Conservation (phyloP, 2,113 vertebrate genomes). For the Alligator sinensis region DNA sequence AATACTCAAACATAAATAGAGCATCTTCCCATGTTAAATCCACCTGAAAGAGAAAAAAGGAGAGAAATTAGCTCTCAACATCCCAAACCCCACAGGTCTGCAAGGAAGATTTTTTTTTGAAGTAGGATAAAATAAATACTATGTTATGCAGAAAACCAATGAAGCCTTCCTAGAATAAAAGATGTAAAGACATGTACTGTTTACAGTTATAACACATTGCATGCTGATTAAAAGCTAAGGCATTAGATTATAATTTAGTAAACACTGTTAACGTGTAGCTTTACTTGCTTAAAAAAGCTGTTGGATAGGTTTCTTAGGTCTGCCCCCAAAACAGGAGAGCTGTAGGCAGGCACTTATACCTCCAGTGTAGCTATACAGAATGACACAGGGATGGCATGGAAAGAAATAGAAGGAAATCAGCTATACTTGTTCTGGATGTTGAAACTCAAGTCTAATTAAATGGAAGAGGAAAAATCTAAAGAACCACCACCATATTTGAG, state of each 20-base stretch:
- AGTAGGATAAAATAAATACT: not conserved
- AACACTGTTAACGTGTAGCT: not conserved
- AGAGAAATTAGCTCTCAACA: not conserved
- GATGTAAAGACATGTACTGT: not conserved
- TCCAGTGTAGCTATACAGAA: not conserved
- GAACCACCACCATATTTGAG: not conserved
- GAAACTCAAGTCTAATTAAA: not conserved
- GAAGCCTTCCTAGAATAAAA: not conserved
- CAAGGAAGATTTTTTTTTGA: not conserved
- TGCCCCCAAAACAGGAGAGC: not conserved
- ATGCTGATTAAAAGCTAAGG: not conserved
- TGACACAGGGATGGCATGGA: not conserved
- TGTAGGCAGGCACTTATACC: not conserved
- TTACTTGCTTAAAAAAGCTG: not conserved
- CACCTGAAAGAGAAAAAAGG: constrained; percentile 80
- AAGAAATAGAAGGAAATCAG: not conserved
- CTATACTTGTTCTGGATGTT: not conserved
- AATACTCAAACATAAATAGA: constrained; percentile 96
- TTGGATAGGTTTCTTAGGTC: not conserved
- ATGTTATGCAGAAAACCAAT: not conserved
- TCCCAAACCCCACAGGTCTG: not conserved
- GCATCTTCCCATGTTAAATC: constrained; percentile 93
- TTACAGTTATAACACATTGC: not conserved
- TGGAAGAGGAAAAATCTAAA: not conserved
- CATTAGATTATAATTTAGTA: not conserved